Conservation (phyloP, 2,797 vertebrate species). For the Phataginus tricuspis region DNA sequence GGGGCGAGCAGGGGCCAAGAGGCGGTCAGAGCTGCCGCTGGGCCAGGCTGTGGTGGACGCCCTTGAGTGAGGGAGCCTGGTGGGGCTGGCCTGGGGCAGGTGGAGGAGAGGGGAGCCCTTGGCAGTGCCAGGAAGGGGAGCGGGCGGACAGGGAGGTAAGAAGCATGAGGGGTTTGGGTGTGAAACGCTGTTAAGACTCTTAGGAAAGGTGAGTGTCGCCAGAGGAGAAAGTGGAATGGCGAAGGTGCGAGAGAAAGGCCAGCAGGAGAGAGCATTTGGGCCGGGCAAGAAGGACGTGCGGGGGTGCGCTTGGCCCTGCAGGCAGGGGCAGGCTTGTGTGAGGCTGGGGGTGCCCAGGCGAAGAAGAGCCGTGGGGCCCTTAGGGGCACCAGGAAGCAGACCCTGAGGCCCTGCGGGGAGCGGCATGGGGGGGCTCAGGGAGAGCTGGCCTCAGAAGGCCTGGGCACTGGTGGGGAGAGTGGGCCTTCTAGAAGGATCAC, state of each 20-base stretch:
- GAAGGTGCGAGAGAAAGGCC: not conserved
- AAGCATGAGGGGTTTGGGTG: not conserved
- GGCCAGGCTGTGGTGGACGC: not conserved
- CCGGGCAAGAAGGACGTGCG: not conserved
- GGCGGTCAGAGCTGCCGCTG: too few species aligned
- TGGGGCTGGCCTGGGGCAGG: not conserved
- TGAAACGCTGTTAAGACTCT: not conserved
- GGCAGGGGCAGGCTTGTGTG: not conserved
- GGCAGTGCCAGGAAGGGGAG: not conserved
- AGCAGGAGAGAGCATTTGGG: not conserved
- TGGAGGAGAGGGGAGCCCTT: not conserved
- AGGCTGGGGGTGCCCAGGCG: not conserved
- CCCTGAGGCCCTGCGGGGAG: too few species aligned
- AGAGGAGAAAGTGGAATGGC: not conserved
- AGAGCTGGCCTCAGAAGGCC: not conserved
- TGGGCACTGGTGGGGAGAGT: not conserved
- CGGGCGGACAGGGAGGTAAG: not conserved
- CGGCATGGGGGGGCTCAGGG: not conserved
- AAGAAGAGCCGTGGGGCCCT: not conserved
- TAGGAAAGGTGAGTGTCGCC: not conserved
- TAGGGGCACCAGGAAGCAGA: not conserved
- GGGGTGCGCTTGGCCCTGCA: not conserved
- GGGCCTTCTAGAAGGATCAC: too few species aligned
- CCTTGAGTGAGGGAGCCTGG: not conserved
- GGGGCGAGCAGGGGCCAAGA: not conserved